Evolutionary conservation across 2,888 invertebrate genomes (phyloP), one percentile per base, ranked within the genome.

Genomic region (Frankliniella fusca): DNA sequence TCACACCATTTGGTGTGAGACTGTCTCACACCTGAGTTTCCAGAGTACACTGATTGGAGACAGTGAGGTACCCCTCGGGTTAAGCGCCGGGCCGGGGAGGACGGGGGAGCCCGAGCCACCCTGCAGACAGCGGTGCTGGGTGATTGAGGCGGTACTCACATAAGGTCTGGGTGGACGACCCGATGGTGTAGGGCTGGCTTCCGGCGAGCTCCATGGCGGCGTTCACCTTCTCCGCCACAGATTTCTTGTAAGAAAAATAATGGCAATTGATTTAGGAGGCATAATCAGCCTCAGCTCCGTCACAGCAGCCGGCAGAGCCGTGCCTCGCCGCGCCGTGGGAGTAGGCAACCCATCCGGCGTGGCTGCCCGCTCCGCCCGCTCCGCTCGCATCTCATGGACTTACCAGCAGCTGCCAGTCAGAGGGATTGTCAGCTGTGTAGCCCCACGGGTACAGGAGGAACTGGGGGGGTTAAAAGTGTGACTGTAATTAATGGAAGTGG

Each of bases 361-460:
- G 20, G 3, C 65, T 11, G 15, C 65, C 11, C 20, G 65, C 12
- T 20, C 15, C 65, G 15, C 5, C 65, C 20, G 5, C 20, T n/a
- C 65, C 2, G 20, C 9, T 9, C n/a, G 23, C 70, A 23, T 15
- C 54, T 15, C 18, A 11, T 2, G n/a, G 3, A 76, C 70, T 76
- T 27, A 76, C 70, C 70, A 76, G 70, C 27, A 27, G 23, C 27
- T 76, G 23, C 70, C 23, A 23, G 70, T 76, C 70, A 10, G 23
- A 12, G 27, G 70, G 70, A 27, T 76, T 23, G 23, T 76, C 70
- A 11, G 70, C 70, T 27, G 23, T 76, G 87, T 95, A 95, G 28
- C 96, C 96, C 95, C 95, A 96, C 12, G 96, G 95, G 86, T 94
- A 94, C 11, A 96, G 89, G 82, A 96, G 92, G 86, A 94, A 94